Percentiles rank a stretch among this genome's conserved stretches.
phyloP scores from a whole-genome alignment of 2,888 invertebrate genomes.

The Candidula unifasciata region DNA sequence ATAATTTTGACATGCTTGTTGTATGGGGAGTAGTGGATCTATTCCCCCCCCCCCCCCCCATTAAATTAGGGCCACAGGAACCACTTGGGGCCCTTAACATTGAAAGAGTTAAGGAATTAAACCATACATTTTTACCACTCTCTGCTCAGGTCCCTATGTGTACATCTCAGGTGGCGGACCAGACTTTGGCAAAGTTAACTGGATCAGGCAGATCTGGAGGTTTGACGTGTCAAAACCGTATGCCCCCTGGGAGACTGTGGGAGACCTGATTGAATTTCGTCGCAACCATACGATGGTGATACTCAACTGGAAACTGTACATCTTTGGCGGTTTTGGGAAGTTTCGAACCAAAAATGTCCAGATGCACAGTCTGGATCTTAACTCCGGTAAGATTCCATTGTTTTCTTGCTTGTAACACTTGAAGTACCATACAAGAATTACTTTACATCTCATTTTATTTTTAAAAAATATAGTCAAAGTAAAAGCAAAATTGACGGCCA shows the following conservation, averaged over 20 bases:
- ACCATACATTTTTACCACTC: neutral
- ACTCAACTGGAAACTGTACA: constrained; percentile 40
- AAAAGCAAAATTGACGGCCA: too few species aligned
- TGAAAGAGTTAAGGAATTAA: too few species aligned
- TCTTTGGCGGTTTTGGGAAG: constrained; percentile 52
- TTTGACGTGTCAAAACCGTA: constrained; percentile 25
- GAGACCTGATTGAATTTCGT: constrained; percentile 32
- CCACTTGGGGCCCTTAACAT: too few species aligned
- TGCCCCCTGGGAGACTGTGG: constrained; percentile 19
- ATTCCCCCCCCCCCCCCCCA: too few species aligned
- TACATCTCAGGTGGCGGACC: constrained; percentile 48
- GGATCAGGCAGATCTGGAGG: constrained; percentile 45
- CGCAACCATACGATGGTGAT: constrained; percentile 45
- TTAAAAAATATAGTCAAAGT: too few species aligned
- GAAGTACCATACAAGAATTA: too few species aligned
- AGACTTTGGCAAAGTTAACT: constrained; percentile 42
- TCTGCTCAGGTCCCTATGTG: constrained; percentile 39
- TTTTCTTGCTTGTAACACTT: too few species aligned
- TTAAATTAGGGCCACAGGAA: too few species aligned
- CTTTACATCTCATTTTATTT: too few species aligned
- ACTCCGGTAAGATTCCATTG: constrained; percentile 14
- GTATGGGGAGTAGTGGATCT: too few species aligned
- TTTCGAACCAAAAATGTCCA: constrained; percentile 36
- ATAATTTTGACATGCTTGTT: too few species aligned
- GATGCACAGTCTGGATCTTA: constrained; percentile 35